These are phyloP conservation scores for Pyrgus malvae DNA, from an alignment of 2,888 invertebrate genomes.

Conservation along the genomic window DNA sequence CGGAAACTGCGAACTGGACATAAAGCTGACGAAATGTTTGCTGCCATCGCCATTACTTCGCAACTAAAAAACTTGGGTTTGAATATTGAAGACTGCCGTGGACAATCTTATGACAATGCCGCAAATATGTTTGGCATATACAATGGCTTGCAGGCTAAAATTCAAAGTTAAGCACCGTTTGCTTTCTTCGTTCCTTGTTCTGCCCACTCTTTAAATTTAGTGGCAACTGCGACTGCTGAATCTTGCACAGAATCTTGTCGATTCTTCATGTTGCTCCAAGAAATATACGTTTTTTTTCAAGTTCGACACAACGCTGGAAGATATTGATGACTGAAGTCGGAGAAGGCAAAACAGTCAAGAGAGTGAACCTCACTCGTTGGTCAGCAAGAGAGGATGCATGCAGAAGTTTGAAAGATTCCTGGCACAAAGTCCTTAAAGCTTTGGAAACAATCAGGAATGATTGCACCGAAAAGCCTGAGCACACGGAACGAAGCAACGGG, in stretches of 20 bases:
- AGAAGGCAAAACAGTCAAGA: conserved; percentile 33
- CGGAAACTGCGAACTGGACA: no score
- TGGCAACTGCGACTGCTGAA: no score
- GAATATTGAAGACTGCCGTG: conserved; percentile 28
- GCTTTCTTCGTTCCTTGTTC: conserved; percentile 30
- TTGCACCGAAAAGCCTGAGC: background rate
- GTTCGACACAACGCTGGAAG: conserved; percentile 30
- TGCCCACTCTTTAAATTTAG: conserved; percentile 34
- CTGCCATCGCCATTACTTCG: background rate
- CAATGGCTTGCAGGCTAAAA: no score
- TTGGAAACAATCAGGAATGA: no score
- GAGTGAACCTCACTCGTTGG: no score
- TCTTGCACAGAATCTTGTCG: conserved; percentile 32
- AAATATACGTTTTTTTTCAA: conserved; percentile 29
- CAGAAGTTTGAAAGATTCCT: no score
- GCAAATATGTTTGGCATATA: no score
- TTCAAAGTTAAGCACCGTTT: no score
- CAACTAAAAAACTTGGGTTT: conserved; percentile 13
- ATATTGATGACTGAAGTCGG: conserved; percentile 25
- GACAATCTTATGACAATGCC: conserved; percentile 34
- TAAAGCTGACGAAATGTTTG: no score
- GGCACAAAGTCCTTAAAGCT: background rate
- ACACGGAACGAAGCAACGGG: background rate
- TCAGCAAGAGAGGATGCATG: no score
- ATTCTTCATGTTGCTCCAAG: conserved; percentile 34